These are phyloP conservation scores for Parnassius glacialis DNA, from an alignment of 2,888 invertebrate genomes.

Conservation along the genomic window DNA sequence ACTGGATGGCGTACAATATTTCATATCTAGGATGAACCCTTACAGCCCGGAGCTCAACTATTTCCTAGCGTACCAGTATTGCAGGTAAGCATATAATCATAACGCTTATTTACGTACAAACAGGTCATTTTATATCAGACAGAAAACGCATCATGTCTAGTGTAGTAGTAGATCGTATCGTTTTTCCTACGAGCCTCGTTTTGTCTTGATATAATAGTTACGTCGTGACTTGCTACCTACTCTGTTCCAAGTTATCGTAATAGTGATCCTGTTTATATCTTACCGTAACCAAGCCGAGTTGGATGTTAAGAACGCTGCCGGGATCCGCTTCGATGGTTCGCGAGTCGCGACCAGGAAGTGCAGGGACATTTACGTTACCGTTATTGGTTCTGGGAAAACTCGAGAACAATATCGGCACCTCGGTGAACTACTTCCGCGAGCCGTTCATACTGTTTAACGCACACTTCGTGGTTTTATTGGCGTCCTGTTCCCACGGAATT, in stretches of 20 bases:
- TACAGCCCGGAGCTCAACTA: conserved; percentile 93
- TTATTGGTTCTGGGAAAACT: conserved; percentile 63
- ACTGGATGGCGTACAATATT: conserved; percentile 91
- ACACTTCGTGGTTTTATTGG: conserved; percentile 32
- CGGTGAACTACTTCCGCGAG: conserved; percentile 49
- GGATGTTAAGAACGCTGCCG: conserved; percentile 62
- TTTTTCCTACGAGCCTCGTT: conserved; percentile 51
- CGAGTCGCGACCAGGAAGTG: conserved; percentile 59
- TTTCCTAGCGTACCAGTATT: conserved; percentile 93
- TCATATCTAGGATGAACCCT: conserved; percentile 92
- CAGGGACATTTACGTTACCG: conserved; percentile 69
- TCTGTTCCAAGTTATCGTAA: conserved; percentile 67
- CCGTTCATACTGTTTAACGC: conserved; percentile 41
- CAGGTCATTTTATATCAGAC: conserved; percentile 29
- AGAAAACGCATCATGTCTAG: conserved; percentile 27
- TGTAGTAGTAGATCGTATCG: conserved; percentile 37
- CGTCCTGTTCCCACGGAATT: conserved; percentile 32
- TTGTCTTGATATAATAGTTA: conserved; percentile 47
- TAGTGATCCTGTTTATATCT: conserved; percentile 52
- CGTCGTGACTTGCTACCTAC: conserved; percentile 65
- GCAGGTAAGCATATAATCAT: conserved; percentile 73
- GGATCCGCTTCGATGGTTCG: conserved; percentile 45
- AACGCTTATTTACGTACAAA: conserved; percentile 7
- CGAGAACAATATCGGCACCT: conserved; percentile 59
- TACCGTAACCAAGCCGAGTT: conserved; percentile 52